Base-by-base conservation (phyloP, 2,888 invertebrate species). In the Polietes domitor region DNA sequence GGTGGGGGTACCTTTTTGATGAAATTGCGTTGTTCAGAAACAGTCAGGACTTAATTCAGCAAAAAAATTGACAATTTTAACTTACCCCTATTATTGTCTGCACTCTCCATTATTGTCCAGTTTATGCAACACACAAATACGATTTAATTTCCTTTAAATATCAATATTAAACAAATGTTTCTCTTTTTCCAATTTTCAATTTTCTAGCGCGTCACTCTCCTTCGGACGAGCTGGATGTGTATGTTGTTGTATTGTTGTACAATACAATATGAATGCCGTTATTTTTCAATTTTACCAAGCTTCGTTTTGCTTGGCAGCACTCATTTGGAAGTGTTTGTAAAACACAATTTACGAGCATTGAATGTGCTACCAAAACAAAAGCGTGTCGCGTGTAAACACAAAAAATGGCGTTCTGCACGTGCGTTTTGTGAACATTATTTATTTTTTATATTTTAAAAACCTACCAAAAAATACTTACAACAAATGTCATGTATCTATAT, bases 221-320 rank as follows among this genome's bases (percentile, higher is more conserved):
- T n/a, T n/a, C n/a, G n/a, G n/a, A n/a, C n/a, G n/a, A n/a, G n/a
- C n/a, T n/a, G n/a, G n/a, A n/a, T n/a, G n/a, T n/a, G n/a, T n/a
- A n/a, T n/a, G n/a, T n/a, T n/a, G n/a, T n/a, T n/a, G n/a, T n/a
- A n/a, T n/a, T 55, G 63, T 61, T 74, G 47, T 26, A 55, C 26
- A 71, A 70, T 50, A n/a, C 58, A 7, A 7, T 17, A 7, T 19
- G 19, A 26, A 28, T 72, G 71, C 53, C 84, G 84, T 78, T 84
- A 81, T 37, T 61, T 84, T 73, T 63, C 75, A 80, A 84, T 78
- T n/a, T n/a, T n/a, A 61, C 55, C 68, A 80, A 80, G 73, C 73
- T 17, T 28, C 12, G 17, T 2, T 3, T 6, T n/a, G 63, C n/a
- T 80, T 78, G 80, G 71, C 47, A 78, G 41, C 58, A 78, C 50